Conservation (phyloP, 2,113 vertebrate genomes). For the Isichthys henryi region DNA sequence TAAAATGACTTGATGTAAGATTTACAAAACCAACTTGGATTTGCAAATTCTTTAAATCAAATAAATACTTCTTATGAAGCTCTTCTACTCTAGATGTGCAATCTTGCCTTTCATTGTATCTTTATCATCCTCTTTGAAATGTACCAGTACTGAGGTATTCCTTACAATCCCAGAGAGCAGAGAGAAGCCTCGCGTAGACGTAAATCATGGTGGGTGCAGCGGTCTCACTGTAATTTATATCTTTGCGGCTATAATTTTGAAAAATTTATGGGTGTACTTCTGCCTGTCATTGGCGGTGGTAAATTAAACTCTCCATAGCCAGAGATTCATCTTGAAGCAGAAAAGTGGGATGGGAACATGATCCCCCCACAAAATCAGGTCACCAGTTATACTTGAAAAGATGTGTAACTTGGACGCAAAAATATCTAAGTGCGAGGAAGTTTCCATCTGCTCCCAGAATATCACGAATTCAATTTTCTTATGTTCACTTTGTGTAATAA, state of each 20-base stretch:
- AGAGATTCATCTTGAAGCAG: neutral
- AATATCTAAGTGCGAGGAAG: neutral
- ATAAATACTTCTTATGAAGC: neutral
- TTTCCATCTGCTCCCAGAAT: neutral
- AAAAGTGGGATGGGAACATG: neutral
- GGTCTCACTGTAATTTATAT: neutral
- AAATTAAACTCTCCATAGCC: neutral
- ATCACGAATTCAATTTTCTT: neutral
- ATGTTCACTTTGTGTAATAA: neutral
- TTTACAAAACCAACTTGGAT: neutral
- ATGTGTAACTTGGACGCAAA: neutral
- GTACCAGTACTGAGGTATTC: neutral
- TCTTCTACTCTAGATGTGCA: neutral
- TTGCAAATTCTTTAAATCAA: neutral
- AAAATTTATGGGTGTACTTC: neutral
- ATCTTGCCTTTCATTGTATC: neutral
- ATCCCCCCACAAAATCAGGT: neutral
- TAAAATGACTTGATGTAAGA: neutral
- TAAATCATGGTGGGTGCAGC: neutral
- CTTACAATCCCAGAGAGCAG: neutral
- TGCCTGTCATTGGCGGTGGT: neutral
- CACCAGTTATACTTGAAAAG: neutral
- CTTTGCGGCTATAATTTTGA: neutral
- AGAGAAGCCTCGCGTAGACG: neutral
- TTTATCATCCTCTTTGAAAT: neutral